A percentile compares a stretch with the other conserved stretches of the same genome.
Evolutionary conservation across 2,888 invertebrate genomes (phyloP).

Genomic region (Apodemia zela): DNA sequence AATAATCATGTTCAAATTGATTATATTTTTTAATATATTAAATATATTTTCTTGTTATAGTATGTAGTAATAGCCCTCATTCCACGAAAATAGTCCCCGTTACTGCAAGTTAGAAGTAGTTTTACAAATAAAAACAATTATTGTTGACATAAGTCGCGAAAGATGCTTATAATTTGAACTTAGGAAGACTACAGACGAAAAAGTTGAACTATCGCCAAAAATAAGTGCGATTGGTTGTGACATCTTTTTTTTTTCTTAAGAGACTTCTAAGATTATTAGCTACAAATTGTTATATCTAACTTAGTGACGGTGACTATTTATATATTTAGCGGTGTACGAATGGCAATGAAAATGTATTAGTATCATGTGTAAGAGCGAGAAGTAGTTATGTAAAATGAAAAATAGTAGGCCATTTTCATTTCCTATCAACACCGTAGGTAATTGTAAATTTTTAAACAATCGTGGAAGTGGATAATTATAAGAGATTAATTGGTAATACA

Average conservation of each 20-base stretch:
- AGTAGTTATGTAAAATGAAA: background rate
- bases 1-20: constrained; percentile 11
- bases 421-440: background rate
- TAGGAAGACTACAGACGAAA: no score
- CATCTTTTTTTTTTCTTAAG: no score
- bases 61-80: background rate
- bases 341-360: background rate
- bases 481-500: constrained; percentile 11
- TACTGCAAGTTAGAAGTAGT: background rate
- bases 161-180: no score
- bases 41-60: constrained; percentile 12
- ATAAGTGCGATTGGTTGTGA: no score
- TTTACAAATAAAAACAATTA: no score
- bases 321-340: background rate
- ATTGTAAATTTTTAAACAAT: background rate
- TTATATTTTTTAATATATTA: constrained; percentile 7
- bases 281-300: background rate
- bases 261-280: no score
- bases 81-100: background rate
- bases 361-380: background rate
- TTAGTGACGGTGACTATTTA: background rate
- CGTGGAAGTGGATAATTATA: background rate
- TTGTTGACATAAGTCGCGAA: no score
- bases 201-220: no score
- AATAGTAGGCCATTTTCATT: background rate